These are phyloP conservation scores for Sclerurus mexicanus DNA, from an alignment of 2,113 vertebrate species.

Conservation along the genomic window DNA sequence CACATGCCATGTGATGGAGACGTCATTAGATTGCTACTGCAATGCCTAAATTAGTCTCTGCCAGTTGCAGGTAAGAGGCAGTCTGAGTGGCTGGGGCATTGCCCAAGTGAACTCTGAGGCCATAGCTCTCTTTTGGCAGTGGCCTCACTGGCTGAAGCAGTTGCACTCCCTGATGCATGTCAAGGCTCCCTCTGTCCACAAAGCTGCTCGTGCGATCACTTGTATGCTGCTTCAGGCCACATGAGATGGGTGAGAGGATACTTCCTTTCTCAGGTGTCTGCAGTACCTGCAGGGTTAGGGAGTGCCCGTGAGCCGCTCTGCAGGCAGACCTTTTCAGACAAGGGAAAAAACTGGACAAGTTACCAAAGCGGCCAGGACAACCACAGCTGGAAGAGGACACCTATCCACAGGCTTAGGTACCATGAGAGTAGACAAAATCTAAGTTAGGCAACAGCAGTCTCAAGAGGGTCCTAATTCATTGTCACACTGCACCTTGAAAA, in stretches of 20 bases:
- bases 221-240: not conserved
- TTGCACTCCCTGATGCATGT: rapidly evolving
- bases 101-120: not conserved
- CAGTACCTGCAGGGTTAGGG: rapidly evolving
- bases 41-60: not conserved
- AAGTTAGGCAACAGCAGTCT: not conserved
- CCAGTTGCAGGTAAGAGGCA: not conserved
- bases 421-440: not conserved
- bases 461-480: not conserved
- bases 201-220: not conserved
- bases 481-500: not conserved
- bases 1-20: not conserved
- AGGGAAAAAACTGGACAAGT: not conserved
- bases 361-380: not conserved
- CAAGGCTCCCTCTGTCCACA: not conserved
- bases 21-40: not conserved
- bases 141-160: not conserved
- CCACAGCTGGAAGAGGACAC: not conserved
- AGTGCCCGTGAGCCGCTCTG: rapidly evolving
- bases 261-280: not conserved
- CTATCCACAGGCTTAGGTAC: not conserved
- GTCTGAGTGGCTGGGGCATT: not conserved
- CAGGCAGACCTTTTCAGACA: not conserved
- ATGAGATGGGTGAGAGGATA: not conserved
- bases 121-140: not conserved